These are phyloP conservation scores for Anser brachyrhynchus DNA, from an alignment of 2,113 vertebrate genomes.

Conservation along the genomic window DNA sequence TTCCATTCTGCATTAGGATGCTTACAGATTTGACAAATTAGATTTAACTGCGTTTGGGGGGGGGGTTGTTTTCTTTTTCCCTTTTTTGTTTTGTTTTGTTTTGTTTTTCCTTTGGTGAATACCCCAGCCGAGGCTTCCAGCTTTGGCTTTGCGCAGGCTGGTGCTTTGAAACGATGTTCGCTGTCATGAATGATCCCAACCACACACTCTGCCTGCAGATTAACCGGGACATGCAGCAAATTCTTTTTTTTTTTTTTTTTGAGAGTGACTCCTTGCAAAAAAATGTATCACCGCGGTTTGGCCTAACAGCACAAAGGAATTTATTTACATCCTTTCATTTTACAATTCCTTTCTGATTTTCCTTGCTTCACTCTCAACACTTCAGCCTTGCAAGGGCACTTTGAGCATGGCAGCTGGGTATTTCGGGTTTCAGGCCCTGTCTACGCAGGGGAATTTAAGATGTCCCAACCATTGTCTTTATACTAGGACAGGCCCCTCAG, in stretches of 20 bases:
- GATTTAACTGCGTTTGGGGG: neutral
- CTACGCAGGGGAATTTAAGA: neutral
- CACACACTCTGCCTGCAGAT: neutral
- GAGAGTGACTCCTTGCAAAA: neutral
- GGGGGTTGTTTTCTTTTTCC: fast-evolving
- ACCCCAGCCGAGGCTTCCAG: neutral
- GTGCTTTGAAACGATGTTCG: neutral
- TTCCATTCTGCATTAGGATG: neutral
- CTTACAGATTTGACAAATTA: neutral
- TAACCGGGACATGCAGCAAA: neutral
- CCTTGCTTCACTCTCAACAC: neutral
- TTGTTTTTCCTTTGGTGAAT: neutral
- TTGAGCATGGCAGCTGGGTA: neutral
- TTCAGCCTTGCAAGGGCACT: neutral
- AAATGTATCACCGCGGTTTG: neutral
- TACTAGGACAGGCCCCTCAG: neutral
- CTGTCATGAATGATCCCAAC: neutral
- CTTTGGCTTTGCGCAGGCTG: neutral
- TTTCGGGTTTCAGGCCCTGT: neutral
- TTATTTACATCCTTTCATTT: neutral
- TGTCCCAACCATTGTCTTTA: neutral
- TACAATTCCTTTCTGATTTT: neutral
- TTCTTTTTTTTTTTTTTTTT: neutral
- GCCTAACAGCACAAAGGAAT: neutral
- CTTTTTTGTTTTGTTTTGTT: no score